Base-by-base conservation (phyloP, 1,140 invertebrate species). In the Probaryconus sp. region DNA sequence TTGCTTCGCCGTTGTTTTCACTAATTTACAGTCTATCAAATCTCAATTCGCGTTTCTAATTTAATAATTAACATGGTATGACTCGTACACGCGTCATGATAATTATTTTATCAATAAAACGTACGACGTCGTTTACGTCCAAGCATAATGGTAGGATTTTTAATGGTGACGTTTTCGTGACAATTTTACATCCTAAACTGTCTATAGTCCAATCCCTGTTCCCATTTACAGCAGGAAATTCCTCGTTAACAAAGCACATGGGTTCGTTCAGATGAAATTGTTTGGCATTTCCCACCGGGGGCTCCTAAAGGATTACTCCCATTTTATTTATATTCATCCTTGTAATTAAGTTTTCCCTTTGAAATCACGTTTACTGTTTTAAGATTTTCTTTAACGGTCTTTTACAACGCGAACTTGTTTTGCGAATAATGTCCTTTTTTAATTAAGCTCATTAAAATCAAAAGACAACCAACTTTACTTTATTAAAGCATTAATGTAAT, bases 191-290 rank as follows among this genome's bases (percentile, higher is more conserved):
- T 47, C 14, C 45, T 60, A 37, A 61, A 28, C 65, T n/a, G n/a
- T n/a, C n/a, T n/a, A n/a, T n/a, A 65, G 2, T 2, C 16, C 24
- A 21, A n/a, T 16, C 20, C 13, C 17, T 31, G 38, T 28, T 70
- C 20, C 30, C 35, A 56, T 50, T 61, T 38, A 38, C 24, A 50
- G 53, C 56, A 47, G 48, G 30, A 48, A 70, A 70, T 70, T 70
- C 40, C 56, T 70, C 67, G 64, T 58, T 50, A 58, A 37, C 26
- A 51, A 53, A 69, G 40, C 11, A 17, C 30, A 58, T 24, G 10
- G 20, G 47, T 33, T 30, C 38, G 16, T 1, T 18, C 26, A 51
- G 6, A 28, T 33, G 13, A 11, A 17, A 50, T 38, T 1, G 20
- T 50, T 35, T 43, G 35, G 10, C 38, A 13, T 40, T 3, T 18